Evolutionary conservation across 2,888 invertebrate species (phyloP).

Genomic region (Sminthurinus aureus): DNA sequence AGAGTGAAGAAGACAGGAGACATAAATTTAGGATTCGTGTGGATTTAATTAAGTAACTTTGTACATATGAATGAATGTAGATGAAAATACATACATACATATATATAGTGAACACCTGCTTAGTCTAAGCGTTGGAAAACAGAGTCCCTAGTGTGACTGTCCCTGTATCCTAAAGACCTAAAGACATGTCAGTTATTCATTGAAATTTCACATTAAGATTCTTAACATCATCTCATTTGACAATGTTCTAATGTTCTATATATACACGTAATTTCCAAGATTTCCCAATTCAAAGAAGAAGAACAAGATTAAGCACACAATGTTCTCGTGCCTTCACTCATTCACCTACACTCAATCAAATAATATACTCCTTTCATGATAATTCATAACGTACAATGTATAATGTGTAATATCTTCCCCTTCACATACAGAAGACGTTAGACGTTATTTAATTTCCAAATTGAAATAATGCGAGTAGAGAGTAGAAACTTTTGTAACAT

Average conservation of each 20-base stretch:
- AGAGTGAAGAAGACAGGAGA: background rate
- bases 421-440: background rate
- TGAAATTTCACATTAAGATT: background rate
- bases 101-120: background rate
- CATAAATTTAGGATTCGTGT: background rate
- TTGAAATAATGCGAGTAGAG: background rate
- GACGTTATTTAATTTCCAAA: background rate
- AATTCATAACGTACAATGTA: background rate
- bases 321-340: background rate
- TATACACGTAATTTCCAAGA: background rate
- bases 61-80: background rate
- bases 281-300: background rate
- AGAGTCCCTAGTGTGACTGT: background rate
- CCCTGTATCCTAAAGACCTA: background rate
- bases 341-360: no score
- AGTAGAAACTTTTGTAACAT: no score
- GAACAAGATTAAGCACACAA: background rate
- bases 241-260: no score
- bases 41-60: background rate
- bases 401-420: no score
- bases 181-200: background rate
- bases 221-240: conserved; percentile 7
- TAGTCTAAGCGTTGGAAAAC: background rate
- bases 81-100: no score
- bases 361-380: background rate